Base-by-base conservation (phyloP, 1,140 invertebrate genomes). In the Hyphantria cunea region DNA sequence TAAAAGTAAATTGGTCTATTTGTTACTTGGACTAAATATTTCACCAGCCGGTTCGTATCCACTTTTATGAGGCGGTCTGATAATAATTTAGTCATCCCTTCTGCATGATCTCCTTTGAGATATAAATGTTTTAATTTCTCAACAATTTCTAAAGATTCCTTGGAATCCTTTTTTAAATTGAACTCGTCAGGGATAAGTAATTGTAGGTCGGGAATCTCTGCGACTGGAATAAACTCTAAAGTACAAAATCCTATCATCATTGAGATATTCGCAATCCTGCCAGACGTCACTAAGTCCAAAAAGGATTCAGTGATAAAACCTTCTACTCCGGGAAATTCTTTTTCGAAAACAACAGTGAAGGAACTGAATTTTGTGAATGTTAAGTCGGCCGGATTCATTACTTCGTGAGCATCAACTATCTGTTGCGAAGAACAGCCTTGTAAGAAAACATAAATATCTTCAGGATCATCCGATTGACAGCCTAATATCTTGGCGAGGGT, bases 1-100 rank as follows among this genome's bases (percentile, higher is more conserved):
- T 91, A 92, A 13, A 80, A 87, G 48, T 90, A 92, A 14, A 91
- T 78, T 0, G 89, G 84, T 31, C 81, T 80, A 9, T 84, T 88
- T 10, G 80, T 76, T 0, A 67, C 70, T 15, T 85, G 80, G 0
- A 82, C 60, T 11, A 87, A 64, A 31, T 86, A 79, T 52, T 85
- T 77, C 0, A 86, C 70, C 17, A 86, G 80, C 76, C 83, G 80
- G 45, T 89, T 75, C 0, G 78, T 84, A 34, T 82, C 79, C 0
- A 86, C 49, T 25, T 84, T 82, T 13, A 90, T 65, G 0, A 81
- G 17, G 11, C 72, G 67, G 50, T 92, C 89, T 0, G 89, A 90
- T 4, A 84, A n/a, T 1, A 92, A 68, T 51, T 90, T 25, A 5
- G 17, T 5, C 17, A 25, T 25, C 17, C 17, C 68, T 0, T 66